Conservation (phyloP, 1,140 invertebrate species). For the Brachystomella parvula region DNA sequence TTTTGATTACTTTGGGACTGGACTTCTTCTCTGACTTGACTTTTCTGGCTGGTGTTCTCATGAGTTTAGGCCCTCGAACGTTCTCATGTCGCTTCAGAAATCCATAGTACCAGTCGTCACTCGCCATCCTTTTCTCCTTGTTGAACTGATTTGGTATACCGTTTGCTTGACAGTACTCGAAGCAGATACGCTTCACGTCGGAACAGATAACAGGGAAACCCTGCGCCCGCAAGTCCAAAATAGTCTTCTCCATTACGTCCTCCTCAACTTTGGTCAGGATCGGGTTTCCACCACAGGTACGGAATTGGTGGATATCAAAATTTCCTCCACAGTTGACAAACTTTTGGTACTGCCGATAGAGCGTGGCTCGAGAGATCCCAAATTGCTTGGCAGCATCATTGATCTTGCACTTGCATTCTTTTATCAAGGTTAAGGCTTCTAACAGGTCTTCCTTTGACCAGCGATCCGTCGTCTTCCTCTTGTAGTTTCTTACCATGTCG, state of each 20-base stretch:
- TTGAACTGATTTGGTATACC: constrained; percentile 37
- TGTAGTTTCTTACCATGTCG: constrained; percentile 37
- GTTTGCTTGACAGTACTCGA: constrained; percentile 37
- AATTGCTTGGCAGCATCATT: constrained; percentile 35
- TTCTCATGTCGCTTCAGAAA: constrained; percentile 36
- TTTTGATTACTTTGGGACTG: too few relatives aligned
- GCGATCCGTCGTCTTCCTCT: constrained; percentile 36
- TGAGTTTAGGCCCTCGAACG: constrained; percentile 14
- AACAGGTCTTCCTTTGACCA: constrained; percentile 37
- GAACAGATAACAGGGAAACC: constrained; percentile 34
- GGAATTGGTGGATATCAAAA: constrained; percentile 35
- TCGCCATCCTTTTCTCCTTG: constrained; percentile 36
- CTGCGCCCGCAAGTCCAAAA: constrained; percentile 34
- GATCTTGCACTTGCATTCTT: constrained; percentile 34
- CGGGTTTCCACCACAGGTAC: constrained; percentile 31
- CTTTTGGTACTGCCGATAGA: constrained; percentile 36
- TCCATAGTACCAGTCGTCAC: constrained; percentile 39
- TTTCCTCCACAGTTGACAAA: constrained; percentile 33
- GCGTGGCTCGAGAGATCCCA: constrained; percentile 35
- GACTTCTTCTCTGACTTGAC: too few relatives aligned
- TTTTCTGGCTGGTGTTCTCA: neutral
- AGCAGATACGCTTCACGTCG: constrained; percentile 34
- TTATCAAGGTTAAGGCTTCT: constrained; percentile 31
- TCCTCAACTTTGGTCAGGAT: constrained; percentile 29
- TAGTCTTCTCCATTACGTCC: constrained; percentile 38